Conservation (phyloP, 2,797 vertebrate genomes). For the Clarias fuscus region DNA sequence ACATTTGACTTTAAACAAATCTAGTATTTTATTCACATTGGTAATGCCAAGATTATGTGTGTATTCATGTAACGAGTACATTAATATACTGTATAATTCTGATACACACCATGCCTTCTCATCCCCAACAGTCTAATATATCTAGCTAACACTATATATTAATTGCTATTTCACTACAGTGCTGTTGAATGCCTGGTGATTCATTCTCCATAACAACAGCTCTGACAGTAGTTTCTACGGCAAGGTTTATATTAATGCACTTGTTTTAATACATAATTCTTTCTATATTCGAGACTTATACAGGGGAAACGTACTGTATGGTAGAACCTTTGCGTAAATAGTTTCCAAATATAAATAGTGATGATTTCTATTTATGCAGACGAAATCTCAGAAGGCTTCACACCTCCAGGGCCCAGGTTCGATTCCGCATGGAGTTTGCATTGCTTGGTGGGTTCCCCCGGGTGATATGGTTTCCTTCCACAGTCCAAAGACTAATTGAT, state of each 20-base stretch:
- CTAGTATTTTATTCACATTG: background rate
- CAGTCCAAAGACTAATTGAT: too few relatives aligned
- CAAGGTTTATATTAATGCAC: background rate
- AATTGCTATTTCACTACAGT: background rate
- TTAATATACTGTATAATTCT: background rate
- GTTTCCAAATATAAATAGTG: background rate
- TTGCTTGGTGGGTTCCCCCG: too few relatives aligned
- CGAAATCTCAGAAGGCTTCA: too few relatives aligned
- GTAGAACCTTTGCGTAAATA: background rate
- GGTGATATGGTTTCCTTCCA: too few relatives aligned
- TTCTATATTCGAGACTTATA: background rate
- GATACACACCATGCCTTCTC: background rate
- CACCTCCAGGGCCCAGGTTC: too few relatives aligned
- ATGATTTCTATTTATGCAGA: background rate
- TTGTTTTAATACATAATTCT: background rate
- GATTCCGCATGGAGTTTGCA: too few relatives aligned
- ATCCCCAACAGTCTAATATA: background rate
- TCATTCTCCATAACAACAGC: background rate
- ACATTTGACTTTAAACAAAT: background rate
- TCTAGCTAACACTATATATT: background rate
- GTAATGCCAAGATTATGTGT: background rate
- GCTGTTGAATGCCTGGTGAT: background rate
- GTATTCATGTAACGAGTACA: background rate
- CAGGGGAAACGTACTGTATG: background rate
- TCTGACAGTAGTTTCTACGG: background rate